phyloP scores from a whole-genome alignment of 2,797 vertebrate genomes.

The Coendou prehensilis region DNA sequence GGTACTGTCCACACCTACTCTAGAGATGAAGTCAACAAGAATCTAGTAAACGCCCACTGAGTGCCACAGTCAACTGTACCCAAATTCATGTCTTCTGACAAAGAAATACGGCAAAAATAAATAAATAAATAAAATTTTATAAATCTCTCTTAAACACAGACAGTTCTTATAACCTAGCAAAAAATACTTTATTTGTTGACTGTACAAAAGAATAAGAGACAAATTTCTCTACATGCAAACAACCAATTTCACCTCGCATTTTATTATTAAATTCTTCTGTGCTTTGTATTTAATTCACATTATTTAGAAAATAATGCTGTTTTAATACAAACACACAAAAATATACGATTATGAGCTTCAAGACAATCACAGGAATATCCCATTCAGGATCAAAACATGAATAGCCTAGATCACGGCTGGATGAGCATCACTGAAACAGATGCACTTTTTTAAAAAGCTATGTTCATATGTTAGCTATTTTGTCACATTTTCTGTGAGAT shows the following conservation, averaged over 20 bases:
- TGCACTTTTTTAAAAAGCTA: not conserved
- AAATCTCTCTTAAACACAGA: not conserved
- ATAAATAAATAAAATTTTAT: not conserved
- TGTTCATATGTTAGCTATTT: slow-evolving; percentile 56
- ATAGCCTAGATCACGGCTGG: slow-evolving; percentile 70
- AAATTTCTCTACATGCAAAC: slow-evolving; percentile 35
- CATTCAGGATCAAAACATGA: slow-evolving; percentile 82
- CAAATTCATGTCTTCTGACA: slow-evolving; percentile 42
- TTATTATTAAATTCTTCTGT: slow-evolving; percentile 71
- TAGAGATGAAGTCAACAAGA: slow-evolving; percentile 27
- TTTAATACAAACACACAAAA: slow-evolving; percentile 75
- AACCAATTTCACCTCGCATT: not conserved
- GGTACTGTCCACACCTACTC: not conserved
- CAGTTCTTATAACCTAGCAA: not conserved
- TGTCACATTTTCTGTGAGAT: slow-evolving; percentile 73
- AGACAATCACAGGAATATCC: slow-evolving; percentile 74
- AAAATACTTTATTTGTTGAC: not conserved
- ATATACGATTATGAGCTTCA: slow-evolving; percentile 72
- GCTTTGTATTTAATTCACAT: slow-evolving; percentile 58
- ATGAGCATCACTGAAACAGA: slow-evolving; percentile 80
- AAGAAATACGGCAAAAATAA: slow-evolving; percentile 34
- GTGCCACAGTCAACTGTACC: not conserved
- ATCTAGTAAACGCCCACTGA: not conserved
- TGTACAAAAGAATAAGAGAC: not conserved
- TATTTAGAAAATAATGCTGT: slow-evolving; percentile 74